A percentile compares a stretch with the other conserved stretches of the same genome.
Conservation (phyloP, 1,140 invertebrate species). For the Maconellicoccus hirsutus region DNA sequence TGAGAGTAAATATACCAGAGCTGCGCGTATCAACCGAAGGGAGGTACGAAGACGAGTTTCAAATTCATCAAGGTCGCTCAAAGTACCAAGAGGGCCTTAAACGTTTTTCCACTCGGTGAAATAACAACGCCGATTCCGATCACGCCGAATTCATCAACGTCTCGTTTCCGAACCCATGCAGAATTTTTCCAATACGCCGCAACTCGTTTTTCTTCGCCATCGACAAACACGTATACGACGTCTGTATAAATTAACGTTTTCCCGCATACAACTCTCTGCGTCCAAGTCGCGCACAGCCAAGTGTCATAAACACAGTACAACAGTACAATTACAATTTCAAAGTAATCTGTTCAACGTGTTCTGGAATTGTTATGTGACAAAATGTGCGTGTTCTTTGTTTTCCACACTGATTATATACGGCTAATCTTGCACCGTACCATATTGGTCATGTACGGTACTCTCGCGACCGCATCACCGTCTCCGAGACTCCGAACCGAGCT, state of each 20-base stretch:
- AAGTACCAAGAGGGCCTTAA: not conserved
- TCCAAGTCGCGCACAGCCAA: not conserved
- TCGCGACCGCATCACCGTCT: too few species aligned
- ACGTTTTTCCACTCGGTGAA: too few species aligned
- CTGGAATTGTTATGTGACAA: not conserved
- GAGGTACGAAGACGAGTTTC: constrained; percentile 16
- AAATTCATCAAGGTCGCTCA: constrained; percentile 12
- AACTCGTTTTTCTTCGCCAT: too few species aligned
- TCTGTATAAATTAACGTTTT: not conserved
- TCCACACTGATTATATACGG: constrained; percentile 1
- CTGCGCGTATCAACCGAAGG: too few species aligned
- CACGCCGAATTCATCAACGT: too few species aligned
- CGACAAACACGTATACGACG: not conserved
- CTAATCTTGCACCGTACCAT: not conserved
- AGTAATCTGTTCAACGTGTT: not conserved
- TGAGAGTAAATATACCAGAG: constrained; percentile 14
- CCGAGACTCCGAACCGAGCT: too few species aligned
- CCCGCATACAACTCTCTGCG: not conserved
- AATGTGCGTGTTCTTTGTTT: constrained; percentile 8
- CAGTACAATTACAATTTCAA: not conserved
- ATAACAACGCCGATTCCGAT: too few species aligned
- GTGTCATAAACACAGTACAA: not conserved
- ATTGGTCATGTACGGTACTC: not conserved
- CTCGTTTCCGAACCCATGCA: too few species aligned
- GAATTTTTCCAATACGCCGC: too few species aligned